Base-by-base conservation (phyloP, 1,140 invertebrate species). In the Sycophaga agraensis region DNA sequence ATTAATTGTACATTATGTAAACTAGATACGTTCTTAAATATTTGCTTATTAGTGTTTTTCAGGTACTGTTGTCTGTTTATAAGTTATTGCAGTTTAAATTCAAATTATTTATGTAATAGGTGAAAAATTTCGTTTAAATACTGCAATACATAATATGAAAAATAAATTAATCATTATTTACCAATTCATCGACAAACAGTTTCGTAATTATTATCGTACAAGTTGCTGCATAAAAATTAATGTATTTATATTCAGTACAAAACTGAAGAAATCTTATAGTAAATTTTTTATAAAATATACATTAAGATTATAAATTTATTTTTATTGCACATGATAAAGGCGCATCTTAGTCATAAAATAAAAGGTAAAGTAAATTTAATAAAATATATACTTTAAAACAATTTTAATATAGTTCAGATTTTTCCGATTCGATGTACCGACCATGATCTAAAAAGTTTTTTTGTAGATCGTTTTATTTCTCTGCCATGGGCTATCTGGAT, bases 391-490 rank as follows among this genome's bases (percentile, higher is more conserved):
- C 28, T 42, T n/a, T 42, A 42, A n/a, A 42, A 57, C 11, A 35
- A 48, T 16, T 12, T 40, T 37, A 48, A 21, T 68, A 34, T 34
- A 34, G n/a, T n/a, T 74, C 63, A 76, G 64, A 81, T 79, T 64
- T 79, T 82, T 26, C 79, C 79, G 63, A 82, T 80, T 17, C 75
- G 66, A 67, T 81, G 79, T 1, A 81, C 78, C 0, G 80, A 82
- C 80, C 80, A 82, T 51, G 78, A 80, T 40, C 80, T 71, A 43
- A 82, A 81, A 21, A 82, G 62, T 63, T 78, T 77, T 49, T 79
- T 73, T 6, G 74, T 56, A 7, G 75, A 70, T 37, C 75, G 70
- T 55, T 80, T 80, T 12, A 77, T 37, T 59, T 80, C 76, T n/a
- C 63, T 73, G 31, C 79, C 79, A 55, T 79, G 76, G 39, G 73